Evolutionary conservation across 2,888 invertebrate species (phyloP), one percentile per base, ranked within the genome.

Genomic region (Trachelus tabidus): DNA sequence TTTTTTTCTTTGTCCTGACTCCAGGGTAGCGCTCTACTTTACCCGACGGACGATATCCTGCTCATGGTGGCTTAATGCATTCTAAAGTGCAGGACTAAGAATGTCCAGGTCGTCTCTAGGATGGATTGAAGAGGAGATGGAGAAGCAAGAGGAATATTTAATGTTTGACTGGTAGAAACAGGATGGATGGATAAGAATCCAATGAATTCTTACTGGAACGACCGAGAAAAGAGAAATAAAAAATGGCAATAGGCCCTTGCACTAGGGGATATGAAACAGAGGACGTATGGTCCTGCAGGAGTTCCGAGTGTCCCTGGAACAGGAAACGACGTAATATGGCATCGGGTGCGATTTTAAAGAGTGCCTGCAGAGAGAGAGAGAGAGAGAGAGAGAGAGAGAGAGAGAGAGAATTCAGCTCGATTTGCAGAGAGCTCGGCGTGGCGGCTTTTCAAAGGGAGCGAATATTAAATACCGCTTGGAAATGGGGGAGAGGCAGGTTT

Each of bases 381-480:
- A 34, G 11, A 33, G 69, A 30, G 30, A 34, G 6, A 34, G 34
- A 34, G 34, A 34, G 34, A 34, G 34, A 34, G 34, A 34, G 34
- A 34, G 9, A 33, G 30, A 30, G 69, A 69, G 11, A 71, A 12
- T 71, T 71, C 31, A 34, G 71, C 12, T 56, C 56, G 40, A 15
- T 23, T 56, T 56, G 31, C 12, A 34, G 34, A 71, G 71, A 71
- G 9, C 31, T 31, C 71, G 69, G 30, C 11, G 69, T 33, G 69
- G 69, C 33, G 31, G 34, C 71, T 71, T 71, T 71, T 34, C 33
- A 71, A 71, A 34, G 71, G 71, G 71, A 71, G 71, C 33, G 71
- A 71, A 71, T 71, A 71, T 71, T 71, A 71, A 71, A 71, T 71
- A 71, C 31, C 71, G 31, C 71, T 71, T 71, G 33, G 33, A 71